Base-by-base conservation (phyloP, 2,113 vertebrate species). In the Urocolius indicus region DNA sequence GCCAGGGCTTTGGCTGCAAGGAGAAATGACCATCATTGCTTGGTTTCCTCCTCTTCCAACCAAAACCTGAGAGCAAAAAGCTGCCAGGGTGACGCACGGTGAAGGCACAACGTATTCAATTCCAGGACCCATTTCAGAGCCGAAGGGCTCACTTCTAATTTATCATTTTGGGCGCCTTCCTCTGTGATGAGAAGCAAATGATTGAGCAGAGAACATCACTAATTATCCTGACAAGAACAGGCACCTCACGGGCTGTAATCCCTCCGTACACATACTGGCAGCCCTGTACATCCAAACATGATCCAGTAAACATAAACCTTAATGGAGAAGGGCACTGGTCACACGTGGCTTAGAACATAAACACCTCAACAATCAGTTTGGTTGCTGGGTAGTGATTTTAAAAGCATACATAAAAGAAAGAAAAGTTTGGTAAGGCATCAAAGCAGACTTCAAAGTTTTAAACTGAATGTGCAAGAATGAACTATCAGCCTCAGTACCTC, bases 51-150 rank as follows among this genome's bases (percentile, higher is more conserved):
- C 69, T 62, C 43, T 45, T 32, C 34, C 80, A 46, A 45, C 26
- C 21, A 5, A 51, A 81, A 71, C 23, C 38, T 17, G 16, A 5
- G 34, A 80, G 46, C 22, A 75, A 63, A 69, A 80, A 54, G n/a
- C 49, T 3, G 7, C 20, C 0, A 0, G 45, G 54, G 23, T 16
- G 49, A n/a, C 4, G 8, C 29, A 38, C 5, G 1, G 0, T 21
- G 38, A 14, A 32, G 13, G 32, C 11, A 46, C 17, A 3, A 1
- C 1, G 0, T 26, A 51, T 13, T 15, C 21, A 65, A 61, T 46
- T 49, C 69, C 80, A 80, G 27, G 43, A 30, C 45, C 46, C 3
- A 0, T 18, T 81, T 55, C 62, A 32, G 54, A 57, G 32, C 7
- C n/a, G 6, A 15, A 17, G 10, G 48, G 19, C 24, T 41, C 19